phyloP scores from a whole-genome alignment of 2,113 vertebrate species.

The Arizona elegans region DNA sequence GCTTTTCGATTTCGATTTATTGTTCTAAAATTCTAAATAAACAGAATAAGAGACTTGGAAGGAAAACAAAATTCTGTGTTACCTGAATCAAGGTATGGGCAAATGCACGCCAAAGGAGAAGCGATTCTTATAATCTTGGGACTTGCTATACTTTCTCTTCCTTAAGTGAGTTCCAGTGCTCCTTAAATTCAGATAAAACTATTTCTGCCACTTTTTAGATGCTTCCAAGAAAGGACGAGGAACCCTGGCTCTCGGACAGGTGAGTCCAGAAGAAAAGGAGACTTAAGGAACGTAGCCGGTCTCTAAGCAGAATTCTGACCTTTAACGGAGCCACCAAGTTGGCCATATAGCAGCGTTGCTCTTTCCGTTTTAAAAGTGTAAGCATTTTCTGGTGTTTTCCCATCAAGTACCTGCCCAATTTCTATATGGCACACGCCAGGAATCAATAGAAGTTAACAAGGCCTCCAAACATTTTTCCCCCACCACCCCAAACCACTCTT shows the following conservation, averaged over 20 bases:
- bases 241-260: background rate
- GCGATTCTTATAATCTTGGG: background rate
- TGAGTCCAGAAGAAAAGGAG: background rate
- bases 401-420: constrained; percentile 99
- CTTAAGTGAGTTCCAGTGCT: background rate
- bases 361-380: constrained; percentile 70
- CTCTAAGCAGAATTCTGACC: constrained; percentile 67
- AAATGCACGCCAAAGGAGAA: background rate
- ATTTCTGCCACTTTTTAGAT: constrained; percentile 27
- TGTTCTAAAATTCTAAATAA: background rate
- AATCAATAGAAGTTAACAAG: constrained; percentile 99
- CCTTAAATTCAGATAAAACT: constrained; percentile 8
- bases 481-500: constrained; percentile 77
- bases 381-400: constrained; percentile 94
- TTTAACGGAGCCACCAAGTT: constrained; percentile 75
- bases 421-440: constrained; percentile 99
- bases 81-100: background rate
- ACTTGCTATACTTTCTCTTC: background rate
- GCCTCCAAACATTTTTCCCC: constrained; percentile 86
- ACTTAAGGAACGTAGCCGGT: constrained; percentile 52
- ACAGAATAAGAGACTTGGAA: background rate
- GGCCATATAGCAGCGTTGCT: constrained; percentile 69
- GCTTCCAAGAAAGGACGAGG: background rate
- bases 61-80: background rate
- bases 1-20: background rate